Base-by-base conservation (phyloP, 2,888 invertebrate species). In the Drosophila atripex region DNA sequence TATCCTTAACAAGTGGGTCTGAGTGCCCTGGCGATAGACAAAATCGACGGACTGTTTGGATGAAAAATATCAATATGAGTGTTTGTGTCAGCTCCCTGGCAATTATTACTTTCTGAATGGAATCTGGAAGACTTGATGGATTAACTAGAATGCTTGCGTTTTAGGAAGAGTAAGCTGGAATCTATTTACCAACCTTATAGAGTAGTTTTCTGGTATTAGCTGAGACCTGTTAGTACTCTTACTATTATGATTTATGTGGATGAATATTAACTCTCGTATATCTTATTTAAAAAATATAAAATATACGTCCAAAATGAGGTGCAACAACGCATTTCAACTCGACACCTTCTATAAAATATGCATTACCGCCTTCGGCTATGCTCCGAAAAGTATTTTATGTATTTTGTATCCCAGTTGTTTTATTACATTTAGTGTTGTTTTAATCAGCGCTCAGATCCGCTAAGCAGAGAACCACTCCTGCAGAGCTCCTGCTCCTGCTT, bases 371-470 rank as follows among this genome's bases (percentile, higher is more conserved):
- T 32, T 4, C 4, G 30, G 54, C 30, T 18, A 53, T 43, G 35
- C 12, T 21, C 8, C 14, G 14, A 23, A 11, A 38, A 35, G 28
- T 39, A 25, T 39, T 14, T 38, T 25, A 3, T 57, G 53, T 52
- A 21, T 5, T 21, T 30, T 39, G 12, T 38, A 14, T 41, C 46
- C 30, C 32, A 11, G 30, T 30, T 55, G 43, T 12, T 32, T 46
- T 46, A 38, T 60, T 57, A 4, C 30, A 28, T 57, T 28, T 58
- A 38, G 65, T 43, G 53, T 65, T 65, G 38, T 64, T 64, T 64
- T 65, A 65, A 64, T 64, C 64, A 64, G 30, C 52, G 52, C 51
- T 65, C 8, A 68, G 43, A 69, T 35, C 35, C 45, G 35, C 32
- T n/a, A 12, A 28, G 46, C 35, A 46, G 45, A 47, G 35, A 3